Conservation (phyloP, 2,888 invertebrate genomes). For the Eupithecia insigniata region DNA sequence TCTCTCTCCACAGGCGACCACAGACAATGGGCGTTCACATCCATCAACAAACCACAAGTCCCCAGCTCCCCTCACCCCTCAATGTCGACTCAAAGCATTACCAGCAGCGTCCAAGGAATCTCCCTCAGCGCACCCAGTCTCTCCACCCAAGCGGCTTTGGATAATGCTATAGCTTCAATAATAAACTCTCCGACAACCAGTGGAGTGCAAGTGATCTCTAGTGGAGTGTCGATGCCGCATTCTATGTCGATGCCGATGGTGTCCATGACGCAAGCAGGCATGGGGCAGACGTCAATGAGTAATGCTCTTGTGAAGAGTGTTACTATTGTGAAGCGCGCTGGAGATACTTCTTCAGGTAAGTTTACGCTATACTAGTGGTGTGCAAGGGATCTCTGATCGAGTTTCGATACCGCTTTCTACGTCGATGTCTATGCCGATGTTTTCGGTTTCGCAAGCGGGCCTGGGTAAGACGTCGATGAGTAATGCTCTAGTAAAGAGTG, state of each 20-base stretch:
- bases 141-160: constrained; percentile 68
- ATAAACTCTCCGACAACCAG: constrained; percentile 72
- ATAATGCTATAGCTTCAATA: constrained; percentile 76
- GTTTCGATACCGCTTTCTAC: constrained; percentile 58
- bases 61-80: constrained; percentile 63
- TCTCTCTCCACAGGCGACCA: constrained; percentile 63
- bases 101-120: constrained; percentile 77
- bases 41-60: constrained; percentile 61
- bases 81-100: constrained; percentile 64
- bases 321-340: constrained; percentile 74
- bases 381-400: constrained; percentile 75
- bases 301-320: constrained; percentile 73
- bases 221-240: constrained; percentile 65
- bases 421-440: constrained; percentile 33
- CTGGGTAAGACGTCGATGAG: constrained; percentile 53
- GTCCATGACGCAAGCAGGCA: constrained; percentile 40
- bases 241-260: constrained; percentile 36
- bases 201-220: constrained; percentile 74
- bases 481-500: constrained; percentile 71
- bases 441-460: constrained; percentile 44
- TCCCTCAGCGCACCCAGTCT: constrained; percentile 68
- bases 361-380: constrained; percentile 51
- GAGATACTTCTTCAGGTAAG: constrained; percentile 71
- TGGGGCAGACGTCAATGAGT: constrained; percentile 53
- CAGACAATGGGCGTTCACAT: constrained; percentile 74